Evolutionary conservation across 2,888 invertebrate species (phyloP).

Genomic region (Trachelus stipa): DNA sequence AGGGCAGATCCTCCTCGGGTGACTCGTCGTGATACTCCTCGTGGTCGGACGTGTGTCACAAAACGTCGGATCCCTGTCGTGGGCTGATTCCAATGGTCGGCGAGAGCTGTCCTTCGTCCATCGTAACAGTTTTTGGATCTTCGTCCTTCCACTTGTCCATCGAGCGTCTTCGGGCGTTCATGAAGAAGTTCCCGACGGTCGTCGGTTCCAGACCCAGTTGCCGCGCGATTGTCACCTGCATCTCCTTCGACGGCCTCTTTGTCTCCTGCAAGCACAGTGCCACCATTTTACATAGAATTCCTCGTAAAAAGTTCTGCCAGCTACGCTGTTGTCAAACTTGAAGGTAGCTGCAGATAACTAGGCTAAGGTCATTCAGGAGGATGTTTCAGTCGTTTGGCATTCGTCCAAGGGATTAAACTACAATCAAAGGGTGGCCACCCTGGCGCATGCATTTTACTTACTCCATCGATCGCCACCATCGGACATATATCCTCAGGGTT

Average conservation of each 20-base stretch:
- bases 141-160: conserved; percentile 99
- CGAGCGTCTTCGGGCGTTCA: conserved; percentile 98
- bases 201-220: conserved; percentile 97
- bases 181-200: conserved; percentile 99
- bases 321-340: too few relatives aligned
- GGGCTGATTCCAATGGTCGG: conserved; percentile 65
- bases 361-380: conserved; percentile 49
- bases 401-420: conserved; percentile 22
- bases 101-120: conserved; percentile 65
- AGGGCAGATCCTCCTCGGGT: conserved; percentile 62
- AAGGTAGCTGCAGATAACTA: conserved; percentile 30
- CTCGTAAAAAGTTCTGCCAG: too few relatives aligned
- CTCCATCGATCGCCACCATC: too few relatives aligned
- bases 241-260: conserved; percentile 98
- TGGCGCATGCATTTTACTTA: too few relatives aligned
- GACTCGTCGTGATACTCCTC: conserved; percentile 67
- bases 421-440: too few relatives aligned
- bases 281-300: too few relatives aligned
- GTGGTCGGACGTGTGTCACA: conserved; percentile 67
- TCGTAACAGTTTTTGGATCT: conserved; percentile 74
- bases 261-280: conserved; percentile 81
- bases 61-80: conserved; percentile 63
- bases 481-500: too few relatives aligned
- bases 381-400: conserved; percentile 39
- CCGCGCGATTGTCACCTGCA: conserved; percentile 99